Evolutionary conservation across 2,113 vertebrate genomes (phyloP).

Genomic region (Phylloscopus trochiloides): DNA sequence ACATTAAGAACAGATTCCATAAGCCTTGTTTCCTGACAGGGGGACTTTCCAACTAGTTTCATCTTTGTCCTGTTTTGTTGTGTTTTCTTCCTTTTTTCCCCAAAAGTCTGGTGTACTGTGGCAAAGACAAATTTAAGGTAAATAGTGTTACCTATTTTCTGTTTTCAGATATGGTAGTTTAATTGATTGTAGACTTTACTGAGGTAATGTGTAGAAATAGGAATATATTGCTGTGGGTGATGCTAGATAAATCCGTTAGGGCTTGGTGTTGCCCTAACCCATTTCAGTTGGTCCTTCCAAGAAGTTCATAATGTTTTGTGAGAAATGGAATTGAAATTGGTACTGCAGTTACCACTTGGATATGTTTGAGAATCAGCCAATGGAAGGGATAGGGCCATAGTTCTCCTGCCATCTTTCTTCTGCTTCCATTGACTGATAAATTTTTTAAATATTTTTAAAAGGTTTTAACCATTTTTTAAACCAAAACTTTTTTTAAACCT

Average conservation of each 20-base stretch:
- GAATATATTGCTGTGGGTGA: not conserved
- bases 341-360: not conserved
- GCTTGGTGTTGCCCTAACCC: not conserved
- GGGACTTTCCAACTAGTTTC: not conserved
- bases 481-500: not conserved
- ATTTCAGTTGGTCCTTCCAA: not conserved
- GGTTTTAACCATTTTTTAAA: too few species aligned
- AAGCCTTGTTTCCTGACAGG: not conserved
- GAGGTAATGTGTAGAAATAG: not conserved
- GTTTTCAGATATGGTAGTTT: not conserved
- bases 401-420: not conserved
- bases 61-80: not conserved
- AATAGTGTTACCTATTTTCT: not conserved
- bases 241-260: not conserved
- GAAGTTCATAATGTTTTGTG: not conserved
- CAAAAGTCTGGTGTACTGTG: not conserved
- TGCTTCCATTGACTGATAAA: not conserved
- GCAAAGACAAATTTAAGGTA: not conserved
- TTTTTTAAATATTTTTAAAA: too few species aligned
- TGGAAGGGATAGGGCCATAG: not conserved
- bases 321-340: not conserved
- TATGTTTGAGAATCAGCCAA: not conserved
- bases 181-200: not conserved
- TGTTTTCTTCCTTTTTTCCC: rapidly evolving
- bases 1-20: too few species aligned